Evolutionary conservation across 2,888 invertebrate species (phyloP).

Genomic region (Lithodes maja): DNA sequence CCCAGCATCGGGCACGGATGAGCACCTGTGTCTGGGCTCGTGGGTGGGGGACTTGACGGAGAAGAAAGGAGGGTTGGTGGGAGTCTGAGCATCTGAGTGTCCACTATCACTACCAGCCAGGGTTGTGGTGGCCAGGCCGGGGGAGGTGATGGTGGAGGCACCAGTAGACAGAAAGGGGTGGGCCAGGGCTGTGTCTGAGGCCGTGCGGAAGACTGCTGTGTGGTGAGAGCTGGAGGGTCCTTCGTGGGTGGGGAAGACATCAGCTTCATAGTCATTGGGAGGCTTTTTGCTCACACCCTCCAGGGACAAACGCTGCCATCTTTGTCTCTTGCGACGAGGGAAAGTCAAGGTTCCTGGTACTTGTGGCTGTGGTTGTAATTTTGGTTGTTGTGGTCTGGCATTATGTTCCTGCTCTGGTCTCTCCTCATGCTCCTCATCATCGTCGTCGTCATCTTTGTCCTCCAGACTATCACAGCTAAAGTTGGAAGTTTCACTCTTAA

Average conservation of each 20-base stretch:
- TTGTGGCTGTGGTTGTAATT: constrained; percentile 71
- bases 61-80: constrained; percentile 68
- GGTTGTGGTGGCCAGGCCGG: background rate
- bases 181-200: constrained; percentile 63
- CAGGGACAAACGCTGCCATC: constrained; percentile 59
- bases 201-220: constrained; percentile 54
- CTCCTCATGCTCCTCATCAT: constrained; percentile 73
- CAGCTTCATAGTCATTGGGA: constrained; percentile 58
- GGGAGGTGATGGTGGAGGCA: background rate
- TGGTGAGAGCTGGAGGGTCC: constrained; percentile 35
- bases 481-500: constrained; percentile 73
- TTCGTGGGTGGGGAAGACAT: constrained; percentile 61
- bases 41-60: constrained; percentile 55
- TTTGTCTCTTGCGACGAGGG: constrained; percentile 56
- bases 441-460: constrained; percentile 80
- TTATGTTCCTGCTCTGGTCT: constrained; percentile 58
- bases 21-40: constrained; percentile 21
- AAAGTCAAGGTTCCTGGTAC: constrained; percentile 78
- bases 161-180: background rate
- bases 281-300: constrained; percentile 38
- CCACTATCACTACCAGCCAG: constrained; percentile 53
- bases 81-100: constrained; percentile 65
- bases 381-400: constrained; percentile 57
- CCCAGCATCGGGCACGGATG: background rate
- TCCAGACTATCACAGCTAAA: constrained; percentile 88